Evolutionary conservation across 2,888 invertebrate genomes (phyloP).

Genomic region (Ctena decussata): DNA sequence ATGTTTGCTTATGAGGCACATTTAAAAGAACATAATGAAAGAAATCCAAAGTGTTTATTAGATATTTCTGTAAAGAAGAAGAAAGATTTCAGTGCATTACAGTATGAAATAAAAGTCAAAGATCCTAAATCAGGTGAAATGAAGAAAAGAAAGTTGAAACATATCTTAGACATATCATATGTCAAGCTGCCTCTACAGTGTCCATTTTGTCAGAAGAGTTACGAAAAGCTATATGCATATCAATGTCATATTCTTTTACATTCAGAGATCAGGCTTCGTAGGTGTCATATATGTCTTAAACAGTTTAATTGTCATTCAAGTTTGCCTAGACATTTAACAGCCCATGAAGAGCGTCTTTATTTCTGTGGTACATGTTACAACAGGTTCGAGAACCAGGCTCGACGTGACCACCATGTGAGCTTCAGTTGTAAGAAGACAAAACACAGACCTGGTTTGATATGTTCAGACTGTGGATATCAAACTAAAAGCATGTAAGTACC

Average conservation of each 20-base stretch:
- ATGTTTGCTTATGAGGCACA: background rate
- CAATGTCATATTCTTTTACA: background rate
- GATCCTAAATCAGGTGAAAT: background rate
- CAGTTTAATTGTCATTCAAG: background rate
- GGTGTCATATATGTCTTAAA: background rate
- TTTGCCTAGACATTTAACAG: background rate
- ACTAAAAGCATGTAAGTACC: constrained; percentile 15
- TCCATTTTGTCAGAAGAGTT: background rate
- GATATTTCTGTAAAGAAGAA: background rate
- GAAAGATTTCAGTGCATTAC: background rate
- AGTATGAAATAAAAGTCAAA: background rate
- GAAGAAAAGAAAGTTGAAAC: background rate
- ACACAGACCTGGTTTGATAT: constrained; percentile 6
- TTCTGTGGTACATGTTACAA: background rate
- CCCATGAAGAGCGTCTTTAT: background rate
- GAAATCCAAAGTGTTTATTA: background rate
- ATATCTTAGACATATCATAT: background rate
- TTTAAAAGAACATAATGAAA: background rate
- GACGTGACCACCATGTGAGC: background rate
- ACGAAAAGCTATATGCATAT: background rate
- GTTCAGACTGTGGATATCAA: constrained; percentile 17
- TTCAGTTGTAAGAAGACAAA: background rate
- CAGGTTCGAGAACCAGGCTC: background rate
- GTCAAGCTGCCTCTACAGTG: background rate
- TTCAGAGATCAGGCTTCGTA: background rate